phyloP scores from a whole-genome alignment of 35 echinoderm and acorn worm genomes.

The Apostichopus japonicus region DNA sequence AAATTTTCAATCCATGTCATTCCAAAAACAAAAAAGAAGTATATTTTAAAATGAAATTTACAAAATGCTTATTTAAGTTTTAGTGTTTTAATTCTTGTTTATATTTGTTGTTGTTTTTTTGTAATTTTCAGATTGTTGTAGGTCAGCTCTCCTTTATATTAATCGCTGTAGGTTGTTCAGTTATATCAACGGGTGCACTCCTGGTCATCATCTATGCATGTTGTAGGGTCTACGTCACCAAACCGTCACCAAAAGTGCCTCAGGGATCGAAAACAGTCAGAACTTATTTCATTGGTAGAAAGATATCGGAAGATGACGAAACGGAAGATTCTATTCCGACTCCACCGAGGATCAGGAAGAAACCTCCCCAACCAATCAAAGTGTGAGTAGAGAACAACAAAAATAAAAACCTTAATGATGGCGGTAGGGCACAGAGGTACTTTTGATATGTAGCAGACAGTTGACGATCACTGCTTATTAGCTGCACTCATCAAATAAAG shows the following conservation, averaged over 20 bases:
- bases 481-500: no score
- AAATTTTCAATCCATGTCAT: no score
- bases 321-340: slow-evolving; percentile 42
- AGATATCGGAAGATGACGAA: slow-evolving; percentile 57
- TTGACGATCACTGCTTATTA: no score
- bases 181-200: background rate
- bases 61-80: no score
- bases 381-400: slow-evolving; percentile 7
- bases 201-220: slow-evolving; percentile 31
- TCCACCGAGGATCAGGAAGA: slow-evolving; percentile 18
- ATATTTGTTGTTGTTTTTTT: background rate
- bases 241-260: slow-evolving; percentile 37
- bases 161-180: slow-evolving; percentile 2
- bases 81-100: no score
- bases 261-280: slow-evolving; percentile 44
- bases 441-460: no score
- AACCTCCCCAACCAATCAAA: slow-evolving; percentile 48
- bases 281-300: slow-evolving; percentile 46
- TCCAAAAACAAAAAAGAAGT: no score
- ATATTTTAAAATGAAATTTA: no score
- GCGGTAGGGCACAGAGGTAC: no score
- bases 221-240: background rate
- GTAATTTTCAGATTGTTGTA: slow-evolving; percentile 2
- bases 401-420: background rate
- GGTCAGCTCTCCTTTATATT: slow-evolving; percentile 27